A percentile compares a stretch with the other conserved stretches of the same genome.
These are phyloP conservation scores for Troilus luridus DNA, from an alignment of 2,888 invertebrate genomes.

Conservation along the genomic window DNA sequence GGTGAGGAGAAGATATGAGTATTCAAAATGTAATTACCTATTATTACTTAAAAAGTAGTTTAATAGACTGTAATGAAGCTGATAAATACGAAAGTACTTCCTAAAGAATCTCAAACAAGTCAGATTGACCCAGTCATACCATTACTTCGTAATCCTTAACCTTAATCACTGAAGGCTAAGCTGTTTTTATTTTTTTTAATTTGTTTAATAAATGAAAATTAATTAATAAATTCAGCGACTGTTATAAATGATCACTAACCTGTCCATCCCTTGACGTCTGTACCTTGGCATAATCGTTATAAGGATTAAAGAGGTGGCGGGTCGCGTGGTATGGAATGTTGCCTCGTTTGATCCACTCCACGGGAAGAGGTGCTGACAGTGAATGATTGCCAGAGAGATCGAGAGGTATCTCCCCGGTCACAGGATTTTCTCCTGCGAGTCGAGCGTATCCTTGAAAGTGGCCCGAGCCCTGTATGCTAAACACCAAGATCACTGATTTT, in stretches of 20 bases:
- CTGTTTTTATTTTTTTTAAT: no score
- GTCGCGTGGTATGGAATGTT: slow-evolving; percentile 71
- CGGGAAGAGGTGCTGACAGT: slow-evolving; percentile 68
- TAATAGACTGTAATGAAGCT: no score
- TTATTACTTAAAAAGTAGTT: no score
- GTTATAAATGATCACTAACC: slow-evolving; percentile 67
- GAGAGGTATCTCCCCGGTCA: slow-evolving; percentile 68
- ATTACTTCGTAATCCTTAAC: no score
- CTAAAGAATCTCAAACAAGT: no score
- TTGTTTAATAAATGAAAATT: no score
- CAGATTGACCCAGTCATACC: no score
- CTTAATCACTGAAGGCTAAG: no score
- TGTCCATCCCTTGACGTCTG: slow-evolving; percentile 75
- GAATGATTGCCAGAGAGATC: slow-evolving; percentile 67
- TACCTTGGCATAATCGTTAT: slow-evolving; percentile 74
- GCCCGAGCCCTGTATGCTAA: slow-evolving; percentile 73
- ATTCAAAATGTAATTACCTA: no score
- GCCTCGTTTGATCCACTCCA: slow-evolving; percentile 71
- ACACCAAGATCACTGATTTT: slow-evolving; percentile 70
- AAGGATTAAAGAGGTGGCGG: slow-evolving; percentile 74
- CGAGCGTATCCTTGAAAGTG: slow-evolving; percentile 72
- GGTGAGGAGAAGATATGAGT: no score
- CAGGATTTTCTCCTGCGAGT: slow-evolving; percentile 65
- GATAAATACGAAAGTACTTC: no score
- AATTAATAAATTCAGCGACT: not conserved